phyloP scores from a whole-genome alignment of 2,797 vertebrate species.

The Xiphorhynchus erythropygius region DNA sequence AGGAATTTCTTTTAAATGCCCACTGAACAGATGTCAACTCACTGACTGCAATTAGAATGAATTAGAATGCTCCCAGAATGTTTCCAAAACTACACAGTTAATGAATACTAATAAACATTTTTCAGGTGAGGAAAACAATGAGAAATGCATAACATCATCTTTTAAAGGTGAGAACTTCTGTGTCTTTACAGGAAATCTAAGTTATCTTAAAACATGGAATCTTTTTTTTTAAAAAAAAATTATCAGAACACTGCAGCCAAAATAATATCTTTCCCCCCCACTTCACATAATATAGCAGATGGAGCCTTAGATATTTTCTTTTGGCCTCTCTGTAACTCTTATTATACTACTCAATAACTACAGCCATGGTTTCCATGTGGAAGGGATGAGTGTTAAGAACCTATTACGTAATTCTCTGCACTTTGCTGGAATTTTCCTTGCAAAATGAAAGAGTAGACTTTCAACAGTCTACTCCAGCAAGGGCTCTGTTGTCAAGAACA shows the following conservation, averaged over 20 bases:
- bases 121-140: background rate
- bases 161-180: background rate
- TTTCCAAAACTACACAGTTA: background rate
- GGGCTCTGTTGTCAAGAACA: background rate
- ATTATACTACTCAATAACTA: background rate
- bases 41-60: background rate
- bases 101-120: background rate
- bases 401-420: background rate
- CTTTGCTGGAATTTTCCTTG: background rate
- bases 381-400: background rate
- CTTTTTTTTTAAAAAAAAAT: too few relatives aligned
- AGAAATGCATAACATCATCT: background rate
- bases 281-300: background rate
- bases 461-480: background rate
- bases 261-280: accelerated
- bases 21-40: background rate
- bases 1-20: background rate
- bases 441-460: background rate
- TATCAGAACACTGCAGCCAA: background rate
- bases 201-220: background rate
- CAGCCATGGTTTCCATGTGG: background rate
- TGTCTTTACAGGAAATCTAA: background rate
- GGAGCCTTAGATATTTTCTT: background rate
- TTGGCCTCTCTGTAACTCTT: background rate
- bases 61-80: background rate